Evolutionary conservation across 2,888 invertebrate genomes (phyloP).

Genomic region (Mesoligia furuncula): DNA sequence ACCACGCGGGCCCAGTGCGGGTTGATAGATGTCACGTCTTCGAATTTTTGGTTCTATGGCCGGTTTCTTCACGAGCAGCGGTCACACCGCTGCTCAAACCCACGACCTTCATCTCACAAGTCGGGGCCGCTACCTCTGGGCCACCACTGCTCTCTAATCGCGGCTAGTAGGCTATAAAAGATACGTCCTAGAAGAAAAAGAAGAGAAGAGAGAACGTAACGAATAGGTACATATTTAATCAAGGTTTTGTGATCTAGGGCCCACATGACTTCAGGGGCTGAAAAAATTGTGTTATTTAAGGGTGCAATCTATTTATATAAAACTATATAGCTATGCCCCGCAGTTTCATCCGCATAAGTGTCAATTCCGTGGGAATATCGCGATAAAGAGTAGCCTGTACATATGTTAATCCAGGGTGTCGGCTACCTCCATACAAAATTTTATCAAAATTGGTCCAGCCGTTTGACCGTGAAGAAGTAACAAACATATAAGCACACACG

Average conservation of each 20-base stretch:
- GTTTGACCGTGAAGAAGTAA: too few relatives aligned
- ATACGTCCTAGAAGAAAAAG: not conserved
- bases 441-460: too few relatives aligned
- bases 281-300: not conserved
- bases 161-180: not conserved
- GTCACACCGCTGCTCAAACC: not conserved
- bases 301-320: too few relatives aligned
- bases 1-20: not conserved
- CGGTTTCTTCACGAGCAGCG: not conserved
- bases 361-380: too few relatives aligned
- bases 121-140: not conserved
- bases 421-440: too few relatives aligned
- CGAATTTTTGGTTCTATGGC: not conserved
- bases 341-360: too few relatives aligned
- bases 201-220: too few relatives aligned
- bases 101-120: not conserved
- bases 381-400: too few relatives aligned
- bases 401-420: too few relatives aligned
- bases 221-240: not conserved
- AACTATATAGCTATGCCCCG: too few relatives aligned
- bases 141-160: not conserved
- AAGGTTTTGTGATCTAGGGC: not conserved
- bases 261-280: not conserved
- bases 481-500: too few relatives aligned
- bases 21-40: not conserved